These are phyloP conservation scores for Lepilemur ruficaudatus DNA, from an alignment of 2,797 vertebrate species.

Conservation along the genomic window DNA sequence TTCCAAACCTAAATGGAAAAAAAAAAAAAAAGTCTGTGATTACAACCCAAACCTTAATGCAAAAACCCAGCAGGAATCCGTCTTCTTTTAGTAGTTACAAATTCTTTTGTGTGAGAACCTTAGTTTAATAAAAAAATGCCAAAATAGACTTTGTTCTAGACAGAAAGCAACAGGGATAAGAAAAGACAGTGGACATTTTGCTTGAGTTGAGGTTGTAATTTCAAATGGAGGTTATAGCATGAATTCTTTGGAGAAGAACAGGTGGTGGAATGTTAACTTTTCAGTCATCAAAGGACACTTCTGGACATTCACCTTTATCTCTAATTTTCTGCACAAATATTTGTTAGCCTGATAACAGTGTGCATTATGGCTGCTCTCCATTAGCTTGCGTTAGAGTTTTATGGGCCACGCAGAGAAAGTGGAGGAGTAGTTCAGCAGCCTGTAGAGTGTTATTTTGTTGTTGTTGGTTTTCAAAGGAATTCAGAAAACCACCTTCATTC, in stretches of 20 bases:
- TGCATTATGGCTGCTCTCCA: conserved; percentile 63
- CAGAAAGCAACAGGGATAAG: not conserved
- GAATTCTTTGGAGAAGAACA: conserved; percentile 29
- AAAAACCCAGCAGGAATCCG: conserved; percentile 45
- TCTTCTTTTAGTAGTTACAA: not conserved
- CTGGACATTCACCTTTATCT: conserved; percentile 60
- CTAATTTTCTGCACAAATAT: conserved; percentile 63
- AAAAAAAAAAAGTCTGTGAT: not conserved
- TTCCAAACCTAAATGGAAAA: not conserved
- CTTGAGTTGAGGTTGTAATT: not conserved
- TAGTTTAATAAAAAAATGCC: conserved; percentile 26
- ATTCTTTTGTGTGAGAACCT: conserved; percentile 7
- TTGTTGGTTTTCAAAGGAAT: conserved; percentile 54
- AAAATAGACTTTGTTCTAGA: conserved; percentile 40
- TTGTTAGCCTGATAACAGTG: conserved; percentile 41
- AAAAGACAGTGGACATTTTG: conserved; percentile 55
- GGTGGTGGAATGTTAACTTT: conserved; percentile 61
- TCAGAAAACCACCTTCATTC: not conserved
- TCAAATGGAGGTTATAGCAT: conserved; percentile 9
- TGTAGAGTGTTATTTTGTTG: conserved; percentile 2
- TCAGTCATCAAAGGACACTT: conserved; percentile 54
- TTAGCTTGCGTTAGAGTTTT: conserved; percentile 53
- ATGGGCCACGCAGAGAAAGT: not conserved
- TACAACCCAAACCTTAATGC: conserved; percentile 7
- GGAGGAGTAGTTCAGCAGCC: not conserved